Percentiles rank a stretch among this genome's conserved stretches.
phyloP scores from a whole-genome alignment of 2,113 vertebrate species.

The Symphodus melops region DNA sequence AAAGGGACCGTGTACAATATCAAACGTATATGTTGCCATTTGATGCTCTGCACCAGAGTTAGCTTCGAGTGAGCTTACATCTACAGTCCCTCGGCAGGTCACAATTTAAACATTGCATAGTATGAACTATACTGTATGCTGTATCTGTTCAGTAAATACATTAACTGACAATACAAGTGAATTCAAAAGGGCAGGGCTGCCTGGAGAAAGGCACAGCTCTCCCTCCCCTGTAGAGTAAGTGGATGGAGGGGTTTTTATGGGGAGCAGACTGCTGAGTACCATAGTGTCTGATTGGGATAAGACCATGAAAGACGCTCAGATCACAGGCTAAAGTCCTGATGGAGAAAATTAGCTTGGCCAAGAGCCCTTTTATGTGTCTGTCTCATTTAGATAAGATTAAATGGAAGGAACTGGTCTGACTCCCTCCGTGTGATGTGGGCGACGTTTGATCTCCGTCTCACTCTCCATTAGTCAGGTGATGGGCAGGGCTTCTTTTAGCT shows the following conservation, averaged over 20 bases:
- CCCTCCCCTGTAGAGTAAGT: slow-evolving; percentile 10
- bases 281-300: slow-evolving; percentile 65
- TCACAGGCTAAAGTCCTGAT: slow-evolving; percentile 73
- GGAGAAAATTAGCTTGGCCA: slow-evolving; percentile 72
- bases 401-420: slow-evolving; percentile 61
- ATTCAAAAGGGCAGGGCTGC: neutral
- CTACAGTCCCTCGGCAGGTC: too few relatives aligned
- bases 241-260: slow-evolving; percentile 37
- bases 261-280: slow-evolving; percentile 51
- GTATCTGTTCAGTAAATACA: neutral
- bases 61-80: too few relatives aligned
- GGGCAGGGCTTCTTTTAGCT: slow-evolving; percentile 35
- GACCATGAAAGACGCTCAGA: slow-evolving; percentile 76
- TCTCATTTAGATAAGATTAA: slow-evolving; percentile 80
- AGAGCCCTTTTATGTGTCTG: slow-evolving; percentile 74
- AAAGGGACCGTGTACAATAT: too few relatives aligned
- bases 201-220: neutral
- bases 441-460: slow-evolving; percentile 71
- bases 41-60: too few relatives aligned
- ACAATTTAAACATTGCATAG: too few relatives aligned
- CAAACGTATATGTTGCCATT: too few relatives aligned
- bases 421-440: slow-evolving; percentile 63
- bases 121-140: neutral
- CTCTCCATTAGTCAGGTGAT: slow-evolving; percentile 68
- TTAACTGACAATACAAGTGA: neutral